Percentiles rank a stretch among this genome's conserved stretches.
Evolutionary conservation across 2,797 vertebrate genomes (phyloP).

Genomic region (Tenualosa ilisha): DNA sequence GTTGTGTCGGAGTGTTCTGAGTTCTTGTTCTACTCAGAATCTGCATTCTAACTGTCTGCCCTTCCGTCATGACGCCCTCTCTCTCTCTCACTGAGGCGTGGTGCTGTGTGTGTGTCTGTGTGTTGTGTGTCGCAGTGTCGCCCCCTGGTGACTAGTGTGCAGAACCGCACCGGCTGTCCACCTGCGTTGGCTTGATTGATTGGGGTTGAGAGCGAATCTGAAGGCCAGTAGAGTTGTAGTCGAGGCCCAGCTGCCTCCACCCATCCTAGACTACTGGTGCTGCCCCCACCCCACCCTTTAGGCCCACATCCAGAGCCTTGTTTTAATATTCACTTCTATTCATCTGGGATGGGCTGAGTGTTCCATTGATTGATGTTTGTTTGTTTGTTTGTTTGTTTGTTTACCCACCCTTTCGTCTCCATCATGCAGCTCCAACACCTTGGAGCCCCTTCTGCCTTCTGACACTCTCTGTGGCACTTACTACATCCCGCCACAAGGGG

Average conservation of each 20-base stretch:
- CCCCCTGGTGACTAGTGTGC: not conserved
- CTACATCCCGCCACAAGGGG: not conserved
- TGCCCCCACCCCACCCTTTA: not conserved
- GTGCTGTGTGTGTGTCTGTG: not conserved
- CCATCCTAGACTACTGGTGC: no score
- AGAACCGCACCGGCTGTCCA: constrained; percentile 34
- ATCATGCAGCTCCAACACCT: no score
- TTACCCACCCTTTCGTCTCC: constrained; percentile 24
- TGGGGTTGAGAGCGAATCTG: constrained; percentile 42
- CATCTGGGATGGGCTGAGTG: not conserved
- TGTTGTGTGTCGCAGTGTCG: not conserved
- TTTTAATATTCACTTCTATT: no score
- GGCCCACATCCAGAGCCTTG: no score
- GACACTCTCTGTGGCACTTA: not conserved
- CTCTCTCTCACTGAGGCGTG: not conserved
- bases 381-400: constrained; percentile 28
- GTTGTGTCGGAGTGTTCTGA: not conserved
- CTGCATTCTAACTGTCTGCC: not conserved
- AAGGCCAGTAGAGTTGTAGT: constrained; percentile 42
- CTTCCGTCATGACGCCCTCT: not conserved
- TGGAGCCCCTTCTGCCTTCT: not conserved
- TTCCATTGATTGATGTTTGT: not conserved
- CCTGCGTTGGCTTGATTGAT: constrained; percentile 35
- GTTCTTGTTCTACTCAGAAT: not conserved
- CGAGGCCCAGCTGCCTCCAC: not conserved